Percentiles rank a stretch among this genome's conserved stretches.
phyloP scores from a whole-genome alignment of 2,113 vertebrate species.

The cattle (Bos taurus) region DNA sequence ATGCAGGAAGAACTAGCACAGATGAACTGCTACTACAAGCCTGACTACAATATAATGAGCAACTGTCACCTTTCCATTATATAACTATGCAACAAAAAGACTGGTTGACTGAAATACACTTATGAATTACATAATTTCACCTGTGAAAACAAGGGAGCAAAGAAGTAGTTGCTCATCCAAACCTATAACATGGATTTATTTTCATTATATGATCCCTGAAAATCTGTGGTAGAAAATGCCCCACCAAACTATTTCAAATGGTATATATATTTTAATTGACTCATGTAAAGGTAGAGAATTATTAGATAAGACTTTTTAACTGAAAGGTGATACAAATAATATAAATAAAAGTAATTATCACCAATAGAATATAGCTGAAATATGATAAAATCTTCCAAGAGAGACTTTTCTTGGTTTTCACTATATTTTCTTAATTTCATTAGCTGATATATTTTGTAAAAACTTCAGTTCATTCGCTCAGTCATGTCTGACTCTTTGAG shows the following conservation, averaged over 20 bases:
- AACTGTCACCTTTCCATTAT: neutral
- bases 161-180: neutral
- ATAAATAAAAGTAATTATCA: neutral
- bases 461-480: neutral
- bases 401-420: neutral
- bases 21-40: neutral
- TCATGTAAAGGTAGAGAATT: neutral
- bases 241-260: neutral
- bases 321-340: neutral
- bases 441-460: neutral
- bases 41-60: neutral
- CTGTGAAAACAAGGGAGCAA: neutral
- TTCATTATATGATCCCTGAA: neutral
- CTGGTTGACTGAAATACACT: neutral
- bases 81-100: neutral
- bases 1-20: neutral
- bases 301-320: neutral
- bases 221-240: neutral
- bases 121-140: neutral
- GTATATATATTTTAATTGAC: neutral
- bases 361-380: neutral
- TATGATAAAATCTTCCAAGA: neutral
- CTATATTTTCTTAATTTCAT: neutral
- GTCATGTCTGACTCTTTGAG: neutral
- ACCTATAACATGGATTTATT: neutral